Evolutionary conservation across 2,888 invertebrate species (phyloP).

Genomic region (Rhagophthalmus giganteus): DNA sequence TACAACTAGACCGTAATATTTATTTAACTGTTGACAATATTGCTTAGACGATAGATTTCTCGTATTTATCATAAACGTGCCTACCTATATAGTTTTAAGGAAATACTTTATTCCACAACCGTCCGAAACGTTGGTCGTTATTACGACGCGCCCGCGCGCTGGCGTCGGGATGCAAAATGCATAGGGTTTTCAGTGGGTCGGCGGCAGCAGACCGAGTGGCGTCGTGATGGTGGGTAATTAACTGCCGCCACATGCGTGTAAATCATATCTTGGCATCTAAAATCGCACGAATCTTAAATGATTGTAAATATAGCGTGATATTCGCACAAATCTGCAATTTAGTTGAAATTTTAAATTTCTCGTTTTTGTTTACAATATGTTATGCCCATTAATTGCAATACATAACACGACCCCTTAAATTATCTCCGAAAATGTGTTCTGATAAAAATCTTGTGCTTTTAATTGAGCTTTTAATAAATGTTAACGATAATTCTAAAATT

Average conservation of each 20-base stretch:
- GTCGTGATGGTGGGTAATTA: constrained; percentile 32
- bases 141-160: constrained; percentile 34
- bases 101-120: constrained; percentile 24
- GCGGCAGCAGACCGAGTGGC: constrained; percentile 48
- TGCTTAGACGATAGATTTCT: no score
- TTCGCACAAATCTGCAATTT: no score
- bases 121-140: constrained; percentile 31
- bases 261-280: constrained; percentile 1
- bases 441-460: constrained; percentile 1
- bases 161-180: constrained; percentile 26
- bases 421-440: neutral
- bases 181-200: constrained; percentile 43
- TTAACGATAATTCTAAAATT: constrained; percentile 1
- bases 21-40: no score
- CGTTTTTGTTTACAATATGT: no score
- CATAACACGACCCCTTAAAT: no score
- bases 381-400: no score
- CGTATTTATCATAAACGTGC: no score
- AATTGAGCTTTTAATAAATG: no score
- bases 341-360: no score
- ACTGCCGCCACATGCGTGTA: constrained; percentile 45
- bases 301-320: no score
- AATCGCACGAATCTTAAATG: no score
- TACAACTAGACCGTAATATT: no score
- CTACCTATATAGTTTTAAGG: constrained; percentile 17